Base-by-base conservation (phyloP, 2,888 invertebrate genomes). In the Mythimna vitellina region DNA sequence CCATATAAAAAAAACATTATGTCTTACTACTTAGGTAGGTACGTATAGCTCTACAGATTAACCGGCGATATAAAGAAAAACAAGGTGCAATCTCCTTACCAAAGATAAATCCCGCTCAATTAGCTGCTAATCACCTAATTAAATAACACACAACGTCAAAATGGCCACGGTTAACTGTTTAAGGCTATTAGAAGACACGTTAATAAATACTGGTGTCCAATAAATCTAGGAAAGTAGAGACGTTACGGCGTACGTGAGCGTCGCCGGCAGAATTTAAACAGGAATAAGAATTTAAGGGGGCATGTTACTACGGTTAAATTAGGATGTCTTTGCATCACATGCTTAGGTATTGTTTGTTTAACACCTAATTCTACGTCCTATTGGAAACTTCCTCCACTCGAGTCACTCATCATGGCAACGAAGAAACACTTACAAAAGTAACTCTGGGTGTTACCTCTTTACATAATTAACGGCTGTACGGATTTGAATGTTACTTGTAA, bases 201-300 rank as follows among this genome's bases (percentile, higher is more conserved):
- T 88, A 89, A 91, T 92, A 91, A 92, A 92, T 92, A 92, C 91
- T 86, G 82, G 88, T 88, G 88, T 89, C 90, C 83, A 87, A 92
- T 93, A 93, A 92, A 93, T 93, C 90, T 86, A 85, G 82, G 80
- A 81, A 86, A 90, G 88, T 89, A 89, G 91, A 91, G 89, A 92
- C 91, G 89, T 92, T 89, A 90, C 89, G 89, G 89, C 80, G 88
- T 89, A 92, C 92, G 93, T 92, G 92, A 88, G 90, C 88, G 84
- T 85, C 88, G 87, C 85, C 83, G 76, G 78, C 80, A 87, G 91
- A 92, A 93, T 92, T 93, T 92, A 88, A 92, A 92, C 90, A 84
- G 88, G 88, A 89, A 90, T 92, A 90, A 91, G 89, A 92, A 92
- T 88, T 91, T 92, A 90, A 90, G 86, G 78, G 86, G 78, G 86